Evolutionary conservation across 1,140 invertebrate genomes (phyloP), one percentile per base, ranked within the genome.

Genomic region (Lordiphosa collinella): DNA sequence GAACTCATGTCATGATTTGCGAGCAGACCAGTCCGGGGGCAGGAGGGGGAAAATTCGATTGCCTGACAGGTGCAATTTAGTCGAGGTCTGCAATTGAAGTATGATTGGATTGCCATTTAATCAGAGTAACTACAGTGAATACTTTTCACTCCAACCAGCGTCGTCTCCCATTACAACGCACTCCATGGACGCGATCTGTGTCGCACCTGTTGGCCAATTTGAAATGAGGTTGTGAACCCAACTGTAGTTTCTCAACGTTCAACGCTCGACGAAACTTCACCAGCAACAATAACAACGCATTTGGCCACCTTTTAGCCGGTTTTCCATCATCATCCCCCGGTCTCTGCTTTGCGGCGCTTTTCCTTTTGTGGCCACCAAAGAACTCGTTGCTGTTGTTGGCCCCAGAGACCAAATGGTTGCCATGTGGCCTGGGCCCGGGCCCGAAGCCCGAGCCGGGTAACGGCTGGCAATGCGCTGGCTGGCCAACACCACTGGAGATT

Each of bases 301-400:
- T 75, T 70, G 70, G 66, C 70, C 60, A 80, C 78, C 73, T 82
- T 37, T 57, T 37, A 63, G 65, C 65, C 67, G 67, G 67, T 70
- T 69, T 82, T 82, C 59, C 52, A 75, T 58, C 47, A 51, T 46
- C 50, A 43, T 31, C 31, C 29, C 16, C 9, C 31, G 22, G 16
- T 38, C 51, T 41, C 48, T 48, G 18, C 11, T 13, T 41, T 16
- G 50, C 52, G 62, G 54, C 50, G 71, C 61, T 82, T 82, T 82
- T 80, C 71, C 76, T 80, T 80, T 84, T 82, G 72, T 84, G 78
- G 78, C 79, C 67, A 82, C 76, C 78, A 82, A 78, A 82, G 76
- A 82, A 84, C 76, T 82, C 64, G 74, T 79, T 79, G 74, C 31
- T 47, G 12, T 38, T 22, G 44, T 10, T 59, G 66, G 61, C 63